Evolutionary conservation across 2,113 vertebrate genomes (phyloP).

Genomic region (Tupaia chinensis): DNA sequence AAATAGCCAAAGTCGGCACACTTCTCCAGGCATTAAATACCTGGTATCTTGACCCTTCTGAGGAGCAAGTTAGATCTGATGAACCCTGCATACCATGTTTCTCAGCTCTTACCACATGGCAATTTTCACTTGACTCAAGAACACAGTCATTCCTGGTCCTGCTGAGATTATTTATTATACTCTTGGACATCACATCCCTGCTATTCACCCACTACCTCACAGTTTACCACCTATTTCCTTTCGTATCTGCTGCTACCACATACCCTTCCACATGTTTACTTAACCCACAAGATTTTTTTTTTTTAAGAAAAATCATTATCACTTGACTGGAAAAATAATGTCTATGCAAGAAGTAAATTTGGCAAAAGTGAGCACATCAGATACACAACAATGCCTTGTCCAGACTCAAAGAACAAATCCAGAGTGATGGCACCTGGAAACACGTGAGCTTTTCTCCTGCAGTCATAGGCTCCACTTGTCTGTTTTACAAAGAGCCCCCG

Average conservation of each 20-base stretch:
- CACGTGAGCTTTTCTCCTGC: background rate
- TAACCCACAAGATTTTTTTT: conserved; percentile 5
- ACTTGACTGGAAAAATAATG: conserved; percentile 18
- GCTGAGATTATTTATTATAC: background rate
- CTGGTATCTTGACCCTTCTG: background rate
- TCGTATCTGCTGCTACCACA: background rate
- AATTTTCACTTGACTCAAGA: background rate
- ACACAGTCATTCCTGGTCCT: background rate
- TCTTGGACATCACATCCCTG: background rate
- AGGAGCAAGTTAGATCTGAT: background rate
- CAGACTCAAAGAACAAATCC: background rate
- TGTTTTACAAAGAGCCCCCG: background rate
- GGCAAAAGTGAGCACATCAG: background rate
- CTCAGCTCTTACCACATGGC: background rate
- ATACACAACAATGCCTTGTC: background rate
- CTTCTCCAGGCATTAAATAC: background rate
- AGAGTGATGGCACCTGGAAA: background rate
- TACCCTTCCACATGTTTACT: background rate
- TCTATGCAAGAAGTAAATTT: conserved; percentile 52
- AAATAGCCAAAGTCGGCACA: background rate
- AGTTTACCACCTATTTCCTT: background rate
- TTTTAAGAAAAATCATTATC: background rate
- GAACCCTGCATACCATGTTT: background rate
- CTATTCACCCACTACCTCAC: background rate
- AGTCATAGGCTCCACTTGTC: background rate